These are phyloP conservation scores for Aphelenchoides avenae DNA, from an alignment of 1,140 invertebrate genomes.

Conservation along the genomic window DNA sequence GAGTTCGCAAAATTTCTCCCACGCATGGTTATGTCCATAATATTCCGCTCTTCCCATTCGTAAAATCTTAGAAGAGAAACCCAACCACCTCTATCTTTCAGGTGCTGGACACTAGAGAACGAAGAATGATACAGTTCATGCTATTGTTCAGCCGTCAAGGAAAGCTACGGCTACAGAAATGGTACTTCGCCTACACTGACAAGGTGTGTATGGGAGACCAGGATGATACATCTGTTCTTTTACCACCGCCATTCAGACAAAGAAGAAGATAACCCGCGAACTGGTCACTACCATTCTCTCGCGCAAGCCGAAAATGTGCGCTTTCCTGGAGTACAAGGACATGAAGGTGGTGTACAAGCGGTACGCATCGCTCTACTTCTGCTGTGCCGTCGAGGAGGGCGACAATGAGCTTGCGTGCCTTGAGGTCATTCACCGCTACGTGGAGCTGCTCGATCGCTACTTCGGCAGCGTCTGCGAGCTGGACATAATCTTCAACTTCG, in stretches of 20 bases:
- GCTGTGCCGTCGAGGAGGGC: constrained; percentile 93
- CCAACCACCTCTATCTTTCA: too few species aligned
- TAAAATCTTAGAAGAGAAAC: too few species aligned
- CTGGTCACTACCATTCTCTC: constrained; percentile 92
- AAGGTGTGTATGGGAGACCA: too few species aligned
- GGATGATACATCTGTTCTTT: constrained; percentile 12
- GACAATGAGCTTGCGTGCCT: constrained; percentile 94
- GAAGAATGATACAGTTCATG: constrained; percentile 56
- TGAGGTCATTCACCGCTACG: constrained; percentile 96
- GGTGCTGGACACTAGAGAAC: too few species aligned
- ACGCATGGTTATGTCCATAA: too few species aligned
- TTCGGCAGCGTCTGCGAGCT: constrained; percentile 99
- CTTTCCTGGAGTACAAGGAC: constrained; percentile 98
- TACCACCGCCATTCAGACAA: constrained; percentile 59
- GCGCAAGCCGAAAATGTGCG: constrained; percentile 99
- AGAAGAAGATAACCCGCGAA: constrained; percentile 97
- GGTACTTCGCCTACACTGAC: constrained; percentile 73
- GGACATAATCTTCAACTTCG: constrained; percentile 99
- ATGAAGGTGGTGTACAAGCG: constrained; percentile 98
- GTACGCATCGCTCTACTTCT: constrained; percentile 98
- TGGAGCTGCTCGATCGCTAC: constrained; percentile 96
- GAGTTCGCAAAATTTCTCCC: too few species aligned
- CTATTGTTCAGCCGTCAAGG: constrained; percentile 95
- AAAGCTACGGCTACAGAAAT: constrained; percentile 93
- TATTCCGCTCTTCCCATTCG: too few species aligned